Base-by-base conservation (phyloP, 2,888 invertebrate genomes). In the Asteroscopus sphinx region DNA sequence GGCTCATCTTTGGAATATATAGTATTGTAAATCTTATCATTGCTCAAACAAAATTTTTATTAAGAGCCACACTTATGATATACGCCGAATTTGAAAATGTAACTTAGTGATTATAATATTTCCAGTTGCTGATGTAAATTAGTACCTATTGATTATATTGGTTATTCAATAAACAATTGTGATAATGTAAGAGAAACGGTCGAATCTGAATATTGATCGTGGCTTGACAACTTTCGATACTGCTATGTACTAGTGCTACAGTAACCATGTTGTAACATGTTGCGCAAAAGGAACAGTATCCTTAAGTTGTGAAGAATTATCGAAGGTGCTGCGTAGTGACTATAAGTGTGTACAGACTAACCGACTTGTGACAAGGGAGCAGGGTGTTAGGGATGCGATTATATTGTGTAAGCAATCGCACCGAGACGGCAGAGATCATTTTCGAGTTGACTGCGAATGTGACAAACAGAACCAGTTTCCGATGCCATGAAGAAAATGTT, bases 11-110 rank as follows among this genome's bases (percentile, higher is more conserved):
- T 93, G 90, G 92, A 88, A 83, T 83, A 82, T 80, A 88, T 73
- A 88, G 86, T 89, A 89, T 90, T 87, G 87, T 85, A 80, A 86
- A 91, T 83, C 82, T 83, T 88, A 82, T 86, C 87, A 87, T 93
- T 93, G 93, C 93, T 93, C 93, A 93, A 93, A 88, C 85, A 79
- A 92, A 90, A 87, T 88, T 89, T 86, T 86, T 90, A 90, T 85
- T 84, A 89, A 80, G 92, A 91, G 92, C 92, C 92, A 88, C 82
- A 84, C 79, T 86, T 87, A 86, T 85, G 82, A 86, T 84, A 74
- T 79, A 86, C 82, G 90, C 89, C 89, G 91, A 92, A 89, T 90
- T 90, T 85, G 80, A 81, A 84, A 85, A 82, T 86, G 74, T 78
- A 79, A 86, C 80, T 84, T 87, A 90, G 89, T 87, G 82, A 88